phyloP scores from a whole-genome alignment of 64 coral and sea anemone genomes.

The Acropora tenuis region DNA sequence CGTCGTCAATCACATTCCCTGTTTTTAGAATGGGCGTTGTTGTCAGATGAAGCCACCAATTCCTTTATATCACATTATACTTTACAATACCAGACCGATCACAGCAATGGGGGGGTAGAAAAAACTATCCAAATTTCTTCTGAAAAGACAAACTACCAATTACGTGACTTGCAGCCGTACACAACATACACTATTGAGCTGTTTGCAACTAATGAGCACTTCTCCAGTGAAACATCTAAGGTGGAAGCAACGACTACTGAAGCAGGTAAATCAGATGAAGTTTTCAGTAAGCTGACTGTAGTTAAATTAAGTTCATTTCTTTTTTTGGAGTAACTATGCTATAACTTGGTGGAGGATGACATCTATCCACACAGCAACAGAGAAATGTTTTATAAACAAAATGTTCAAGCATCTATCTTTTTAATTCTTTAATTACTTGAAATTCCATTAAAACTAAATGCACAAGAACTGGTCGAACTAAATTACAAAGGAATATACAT shows the following conservation, averaged over 20 bases:
- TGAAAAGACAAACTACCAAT: not conserved
- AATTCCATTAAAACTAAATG: no score
- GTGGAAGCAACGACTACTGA: conserved; percentile 13
- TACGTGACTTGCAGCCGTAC: conserved; percentile 33
- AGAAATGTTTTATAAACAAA: no score
- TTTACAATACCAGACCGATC: not conserved
- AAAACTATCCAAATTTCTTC: not conserved
- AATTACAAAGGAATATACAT: no score
- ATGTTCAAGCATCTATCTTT: no score
- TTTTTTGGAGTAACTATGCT: no score
- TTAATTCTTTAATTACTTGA: no score
- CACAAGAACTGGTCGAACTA: no score
- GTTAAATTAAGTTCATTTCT: no score
- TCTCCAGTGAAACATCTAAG: conserved; percentile 6
- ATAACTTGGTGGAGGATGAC: no score
- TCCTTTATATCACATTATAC: conserved; percentile 5
- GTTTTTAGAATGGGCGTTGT: not conserved
- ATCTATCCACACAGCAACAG: no score
- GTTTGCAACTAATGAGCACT: conserved; percentile 47
- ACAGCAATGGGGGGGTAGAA: not conserved
- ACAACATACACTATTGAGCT: conserved; percentile 39
- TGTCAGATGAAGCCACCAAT: not conserved
- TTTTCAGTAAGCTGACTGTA: no score
- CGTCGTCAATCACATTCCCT: not conserved
- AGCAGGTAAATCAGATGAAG: conserved; percentile 17